Evolutionary conservation across 2,797 vertebrate species (phyloP), one percentile per base, ranked within the genome.

Genomic region (Lophotriccus pileatus): DNA sequence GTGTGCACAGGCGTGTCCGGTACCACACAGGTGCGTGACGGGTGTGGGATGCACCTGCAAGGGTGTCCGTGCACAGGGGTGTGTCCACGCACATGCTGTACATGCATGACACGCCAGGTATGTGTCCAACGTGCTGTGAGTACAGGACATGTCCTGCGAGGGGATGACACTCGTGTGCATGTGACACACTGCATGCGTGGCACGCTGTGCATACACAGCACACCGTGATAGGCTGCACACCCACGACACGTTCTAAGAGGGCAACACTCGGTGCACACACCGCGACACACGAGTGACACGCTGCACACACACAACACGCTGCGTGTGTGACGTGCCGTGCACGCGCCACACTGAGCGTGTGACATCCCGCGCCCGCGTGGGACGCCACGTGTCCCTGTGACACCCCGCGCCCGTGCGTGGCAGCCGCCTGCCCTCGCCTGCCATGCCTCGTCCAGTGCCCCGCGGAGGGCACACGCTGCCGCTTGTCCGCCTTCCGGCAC

Each of bases 1-100:
- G 39, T 39, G 39, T 3, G 1, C 0, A 7, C 14, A 14, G 77
- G 37, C 0, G 1, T 64, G 62, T 16, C 15, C 6, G 27, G 41
- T 1, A 1, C 36, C 52, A 3, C 20, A 1, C 1, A 3, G 14
- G 47, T 1, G 1, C 11, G 49, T 15, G 32, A 32, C 55, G 30
- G 9, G 1, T 0, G 36, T 13, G 64, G 32, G 55, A 28, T 6
- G 6, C 19, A 7, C 47, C 62, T 28, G 59, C 19, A 30, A 16
- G 28, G 14, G 5, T 39, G 58, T 19, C 37, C 10, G 15, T 11
- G 27, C 9, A 7, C n/a, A 9, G 25, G 12, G 2, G 20, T 15
- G 56, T 39, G 46, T 4, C 46, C 23, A 7, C 4, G 46, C 46
- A 28, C 27, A 17, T 4, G 10, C 50, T 16, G 50, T 6, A 2